phyloP scores from a whole-genome alignment of 2,113 vertebrate species.

The Spizaetus ornatus region DNA sequence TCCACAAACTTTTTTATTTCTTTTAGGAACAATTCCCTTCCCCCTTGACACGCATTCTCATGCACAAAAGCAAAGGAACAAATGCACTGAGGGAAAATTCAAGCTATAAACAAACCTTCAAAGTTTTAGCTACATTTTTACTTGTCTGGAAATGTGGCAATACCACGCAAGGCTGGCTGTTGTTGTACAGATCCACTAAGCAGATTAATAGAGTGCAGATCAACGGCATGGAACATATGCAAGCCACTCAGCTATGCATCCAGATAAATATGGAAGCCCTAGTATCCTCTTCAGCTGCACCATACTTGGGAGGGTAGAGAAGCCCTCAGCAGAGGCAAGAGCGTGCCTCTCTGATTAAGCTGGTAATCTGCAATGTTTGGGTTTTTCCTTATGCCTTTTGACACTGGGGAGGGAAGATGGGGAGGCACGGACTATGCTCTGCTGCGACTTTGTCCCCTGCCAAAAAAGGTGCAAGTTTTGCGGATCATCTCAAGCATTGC shows the following conservation, averaged over 20 bases:
- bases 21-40: neutral
- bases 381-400: neutral
- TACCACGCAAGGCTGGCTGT: neutral
- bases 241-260: neutral
- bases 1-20: neutral
- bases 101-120: constrained; percentile 46
- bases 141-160: constrained; percentile 35
- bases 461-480: neutral
- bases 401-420: neutral
- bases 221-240: neutral
- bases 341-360: neutral
- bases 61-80: neutral
- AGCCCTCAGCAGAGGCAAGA: neutral
- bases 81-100: neutral
- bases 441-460: neutral
- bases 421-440: neutral
- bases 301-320: neutral
- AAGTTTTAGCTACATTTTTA: constrained; percentile 27
- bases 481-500: neutral
- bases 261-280: neutral
- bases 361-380: neutral
- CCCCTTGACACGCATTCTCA: neutral
- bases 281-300: neutral
- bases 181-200: neutral
- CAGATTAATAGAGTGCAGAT: constrained; percentile 12